phyloP scores from a whole-genome alignment of 2,888 invertebrate genomes.

The Gari tellinella region DNA sequence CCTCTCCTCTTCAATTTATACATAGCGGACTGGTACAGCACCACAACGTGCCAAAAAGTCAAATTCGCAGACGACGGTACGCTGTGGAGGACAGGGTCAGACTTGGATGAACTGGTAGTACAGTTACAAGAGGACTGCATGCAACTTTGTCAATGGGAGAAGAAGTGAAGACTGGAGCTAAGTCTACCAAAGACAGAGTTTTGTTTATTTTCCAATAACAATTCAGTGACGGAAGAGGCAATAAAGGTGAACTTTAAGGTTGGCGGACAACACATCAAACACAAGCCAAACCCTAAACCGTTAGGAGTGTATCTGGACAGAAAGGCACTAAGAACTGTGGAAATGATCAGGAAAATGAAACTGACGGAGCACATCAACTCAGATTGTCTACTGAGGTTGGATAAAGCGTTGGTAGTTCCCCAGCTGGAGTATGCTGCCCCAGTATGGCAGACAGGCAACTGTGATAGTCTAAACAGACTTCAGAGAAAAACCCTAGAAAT shows the following conservation, averaged over 20 bases:
- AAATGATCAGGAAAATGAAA: constrained; percentile 8
- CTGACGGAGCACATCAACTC: constrained; percentile 4
- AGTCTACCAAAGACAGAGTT: constrained; percentile 14
- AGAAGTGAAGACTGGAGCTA: constrained; percentile 9
- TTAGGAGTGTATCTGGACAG: constrained; percentile 7
- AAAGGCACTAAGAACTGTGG: constrained; percentile 4
- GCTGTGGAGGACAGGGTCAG: constrained; percentile 8
- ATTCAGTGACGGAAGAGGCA: constrained; percentile 2
- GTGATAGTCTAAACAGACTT: constrained; percentile 5
- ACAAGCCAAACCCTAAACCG: too few relatives aligned
- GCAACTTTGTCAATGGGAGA: not conserved
- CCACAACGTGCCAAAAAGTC: not conserved
- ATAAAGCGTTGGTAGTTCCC: constrained; percentile 11
- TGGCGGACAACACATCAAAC: constrained; percentile 1
- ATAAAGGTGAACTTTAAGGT: not conserved
- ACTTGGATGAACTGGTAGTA: too few relatives aligned
- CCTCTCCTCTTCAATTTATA: not conserved
- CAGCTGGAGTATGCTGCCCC: constrained; percentile 16
- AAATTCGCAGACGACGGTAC: constrained; percentile 22
- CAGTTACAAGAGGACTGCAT: constrained; percentile 12
- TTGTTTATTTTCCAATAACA: constrained; percentile 9
- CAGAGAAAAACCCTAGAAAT: constrained; percentile 24
- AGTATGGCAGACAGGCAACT: constrained; percentile 18
- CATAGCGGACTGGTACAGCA: not conserved
- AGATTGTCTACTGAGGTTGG: constrained; percentile 7